Base-by-base conservation (phyloP, 1,140 invertebrate genomes). In the Centruroides vittatus region DNA sequence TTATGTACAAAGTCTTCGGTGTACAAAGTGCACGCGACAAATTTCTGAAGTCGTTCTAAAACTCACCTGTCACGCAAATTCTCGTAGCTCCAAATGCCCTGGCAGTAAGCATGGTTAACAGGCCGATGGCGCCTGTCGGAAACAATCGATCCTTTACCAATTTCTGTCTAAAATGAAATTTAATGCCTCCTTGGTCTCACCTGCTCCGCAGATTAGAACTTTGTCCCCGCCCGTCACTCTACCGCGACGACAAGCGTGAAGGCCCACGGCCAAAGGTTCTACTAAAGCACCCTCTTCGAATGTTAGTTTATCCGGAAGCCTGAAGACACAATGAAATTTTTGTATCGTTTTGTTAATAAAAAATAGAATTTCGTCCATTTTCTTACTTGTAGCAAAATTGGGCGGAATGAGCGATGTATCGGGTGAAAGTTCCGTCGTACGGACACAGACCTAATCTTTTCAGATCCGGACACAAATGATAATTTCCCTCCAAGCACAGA, bases 281-380 rank as follows among this genome's bases (percentile, higher is more conserved):
- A 96, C 72, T 3, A 98, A 70, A 0, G 93, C 93, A 23, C 90
- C 94, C 76, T 98, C 94, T 73, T 96, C 93, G 70, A 92, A 80
- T n/a, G 80, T 80, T 7, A 98, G 84, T 74, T 93, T 79, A 67
- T 93, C 85, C 0, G 94, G 93, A 35, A 98, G 74, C 73, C 92
- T 93, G 65, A 23, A 23, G 23, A 46, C 57, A 57, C 11, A 34
- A 52, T 65, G 61, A 56, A 23, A 23, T 23, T 23, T 23, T 23
- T 23, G 23, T 23, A 23, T 23, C 23, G 23, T 23, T 23, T 23
- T 23, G 23, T 23, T 23, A 23, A 23, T 23, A 23, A 23, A 23
- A 23, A 23, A 23, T 23, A 23, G 1, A 23, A 23, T 23, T 23
- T 23, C 47, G 47, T 12, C 11, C 11, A 13, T 7, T 48, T 57